phyloP scores from a whole-genome alignment of 2,113 vertebrate genomes.

The Willisornis vidua region DNA sequence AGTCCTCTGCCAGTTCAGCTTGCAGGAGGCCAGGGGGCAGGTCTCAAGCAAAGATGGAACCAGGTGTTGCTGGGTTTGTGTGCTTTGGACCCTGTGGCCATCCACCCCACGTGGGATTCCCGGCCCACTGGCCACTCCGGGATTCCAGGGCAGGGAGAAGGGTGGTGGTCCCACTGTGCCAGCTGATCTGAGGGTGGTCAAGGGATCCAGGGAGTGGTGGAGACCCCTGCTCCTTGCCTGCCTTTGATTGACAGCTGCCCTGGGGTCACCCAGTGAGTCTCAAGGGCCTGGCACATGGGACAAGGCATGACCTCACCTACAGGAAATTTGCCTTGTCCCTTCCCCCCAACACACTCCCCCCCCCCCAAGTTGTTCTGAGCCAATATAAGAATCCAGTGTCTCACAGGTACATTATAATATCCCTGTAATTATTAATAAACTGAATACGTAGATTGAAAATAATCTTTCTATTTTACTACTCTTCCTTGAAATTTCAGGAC shows the following conservation, averaged over 20 bases:
- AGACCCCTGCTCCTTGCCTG: background rate
- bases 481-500: background rate
- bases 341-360: too few relatives aligned
- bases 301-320: background rate
- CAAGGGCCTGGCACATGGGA: background rate
- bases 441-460: background rate
- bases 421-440: background rate
- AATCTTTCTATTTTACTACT: background rate
- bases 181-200: background rate
- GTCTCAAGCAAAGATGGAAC: background rate
- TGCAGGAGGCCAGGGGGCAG: background rate
- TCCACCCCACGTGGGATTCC: too few relatives aligned
- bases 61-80: background rate
- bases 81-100: background rate
- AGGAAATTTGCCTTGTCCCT: background rate
- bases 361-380: background rate
- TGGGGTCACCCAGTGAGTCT: background rate
- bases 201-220: background rate
- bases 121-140: background rate
- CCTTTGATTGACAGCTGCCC: background rate
- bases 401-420: background rate
- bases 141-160: background rate
- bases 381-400: background rate
- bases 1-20: background rate
- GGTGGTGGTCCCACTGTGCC: background rate